Evolutionary conservation across 2,797 vertebrate species (phyloP).

Genomic region (Diceros bicornis): DNA sequence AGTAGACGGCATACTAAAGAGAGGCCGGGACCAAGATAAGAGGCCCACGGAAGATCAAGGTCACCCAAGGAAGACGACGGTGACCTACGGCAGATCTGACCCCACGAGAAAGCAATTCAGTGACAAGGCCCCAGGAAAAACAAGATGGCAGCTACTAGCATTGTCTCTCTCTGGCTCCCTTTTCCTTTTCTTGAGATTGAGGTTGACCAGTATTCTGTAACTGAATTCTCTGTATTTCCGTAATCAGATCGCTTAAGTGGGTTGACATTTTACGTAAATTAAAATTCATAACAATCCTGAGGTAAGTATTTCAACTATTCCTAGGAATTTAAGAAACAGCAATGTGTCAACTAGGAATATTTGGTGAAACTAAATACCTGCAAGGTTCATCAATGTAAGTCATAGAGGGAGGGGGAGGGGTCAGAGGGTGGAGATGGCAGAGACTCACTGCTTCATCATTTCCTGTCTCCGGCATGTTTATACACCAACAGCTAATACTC

Average conservation of each 20-base stretch:
- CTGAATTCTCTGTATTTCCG: not conserved
- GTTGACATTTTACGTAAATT: conserved; percentile 22
- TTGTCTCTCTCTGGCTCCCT: not conserved
- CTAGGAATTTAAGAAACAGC: not conserved
- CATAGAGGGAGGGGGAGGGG: rapidly evolving
- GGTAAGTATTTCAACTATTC: conserved; percentile 11
- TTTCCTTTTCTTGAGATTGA: not conserved
- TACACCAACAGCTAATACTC: not conserved
- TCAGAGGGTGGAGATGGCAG: too few species aligned
- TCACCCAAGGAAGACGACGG: not conserved
- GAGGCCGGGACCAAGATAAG: not conserved
- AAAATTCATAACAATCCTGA: not conserved
- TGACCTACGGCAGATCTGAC: too few species aligned
- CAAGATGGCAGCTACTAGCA: not conserved
- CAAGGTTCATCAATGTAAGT: not conserved
- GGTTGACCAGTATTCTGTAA: not conserved
- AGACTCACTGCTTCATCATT: not conserved
- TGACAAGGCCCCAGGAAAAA: not conserved
- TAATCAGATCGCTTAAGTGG: not conserved
- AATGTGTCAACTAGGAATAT: not conserved
- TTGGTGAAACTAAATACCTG: not conserved
- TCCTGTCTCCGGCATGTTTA: not conserved
- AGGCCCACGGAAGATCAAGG: not conserved
- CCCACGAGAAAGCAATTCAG: not conserved
- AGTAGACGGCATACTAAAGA: not conserved